Conservation (phyloP, 2,113 vertebrate genomes). For the Syngnathoides biaculeatus region DNA sequence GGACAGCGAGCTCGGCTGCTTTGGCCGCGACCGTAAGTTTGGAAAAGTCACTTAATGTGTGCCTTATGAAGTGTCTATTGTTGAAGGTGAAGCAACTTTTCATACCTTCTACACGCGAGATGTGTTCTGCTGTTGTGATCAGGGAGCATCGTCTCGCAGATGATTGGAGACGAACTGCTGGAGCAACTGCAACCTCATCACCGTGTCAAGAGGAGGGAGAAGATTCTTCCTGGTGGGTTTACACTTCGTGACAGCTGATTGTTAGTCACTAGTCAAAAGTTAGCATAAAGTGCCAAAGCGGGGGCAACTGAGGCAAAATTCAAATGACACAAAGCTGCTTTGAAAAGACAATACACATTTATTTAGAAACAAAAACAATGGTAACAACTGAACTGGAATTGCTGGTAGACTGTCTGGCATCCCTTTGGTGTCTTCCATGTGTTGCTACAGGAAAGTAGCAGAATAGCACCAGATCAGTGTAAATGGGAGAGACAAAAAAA, state of each 20-base stretch:
- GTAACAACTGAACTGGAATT: background rate
- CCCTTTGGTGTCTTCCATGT: too few relatives aligned
- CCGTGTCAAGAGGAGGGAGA: constrained; percentile 77
- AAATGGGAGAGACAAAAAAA: background rate
- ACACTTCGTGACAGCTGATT: background rate
- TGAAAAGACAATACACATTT: background rate
- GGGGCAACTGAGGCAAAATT: background rate
- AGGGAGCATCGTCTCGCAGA: constrained; percentile 65
- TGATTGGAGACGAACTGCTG: constrained; percentile 70
- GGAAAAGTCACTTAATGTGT: background rate
- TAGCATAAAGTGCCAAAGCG: background rate
- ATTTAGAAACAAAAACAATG: background rate
- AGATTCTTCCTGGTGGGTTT: constrained; percentile 67
- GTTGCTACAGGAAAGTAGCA: background rate
- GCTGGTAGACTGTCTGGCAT: background rate
- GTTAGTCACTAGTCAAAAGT: background rate
- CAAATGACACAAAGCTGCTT: background rate
- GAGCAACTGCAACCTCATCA: constrained; percentile 66
- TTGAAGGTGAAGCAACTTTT: background rate
- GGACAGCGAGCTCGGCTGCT: constrained; percentile 74
- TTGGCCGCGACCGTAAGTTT: constrained; percentile 75
- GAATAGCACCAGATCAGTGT: background rate
- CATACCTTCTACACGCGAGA: too few relatives aligned
- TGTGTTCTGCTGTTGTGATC: background rate
- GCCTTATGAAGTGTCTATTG: background rate